These are phyloP conservation scores for Odobenus rosmarus DNA, from an alignment of 2,113 vertebrate genomes.

Conservation along the genomic window DNA sequence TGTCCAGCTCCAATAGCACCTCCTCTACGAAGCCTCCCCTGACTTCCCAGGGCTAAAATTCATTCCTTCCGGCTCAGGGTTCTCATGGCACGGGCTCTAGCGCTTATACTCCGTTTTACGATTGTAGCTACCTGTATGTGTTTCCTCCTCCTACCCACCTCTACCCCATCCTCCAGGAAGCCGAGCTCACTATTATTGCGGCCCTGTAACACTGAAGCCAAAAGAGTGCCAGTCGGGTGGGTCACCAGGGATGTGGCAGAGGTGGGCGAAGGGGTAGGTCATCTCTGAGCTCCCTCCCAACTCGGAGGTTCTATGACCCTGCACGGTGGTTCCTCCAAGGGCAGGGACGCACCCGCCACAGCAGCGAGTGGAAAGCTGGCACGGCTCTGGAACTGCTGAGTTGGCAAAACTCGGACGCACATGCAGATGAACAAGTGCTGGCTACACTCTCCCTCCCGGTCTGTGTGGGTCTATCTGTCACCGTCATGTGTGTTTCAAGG, in stretches of 20 bases:
- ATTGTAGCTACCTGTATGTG: neutral
- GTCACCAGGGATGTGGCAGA: neutral
- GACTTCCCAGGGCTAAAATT: neutral
- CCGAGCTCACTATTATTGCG: neutral
- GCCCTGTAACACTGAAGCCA: neutral
- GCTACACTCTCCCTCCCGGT: neutral
- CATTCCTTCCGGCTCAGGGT: neutral
- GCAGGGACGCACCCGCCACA: neutral
- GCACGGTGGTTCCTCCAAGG: neutral
- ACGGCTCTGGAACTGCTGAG: neutral
- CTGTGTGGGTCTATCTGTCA: neutral
- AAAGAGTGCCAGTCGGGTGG: neutral
- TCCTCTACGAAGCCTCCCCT: neutral
- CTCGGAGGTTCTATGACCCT: neutral
- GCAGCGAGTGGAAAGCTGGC: neutral
- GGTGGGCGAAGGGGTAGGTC: neutral
- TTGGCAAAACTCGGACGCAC: neutral
- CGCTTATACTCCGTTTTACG: neutral
- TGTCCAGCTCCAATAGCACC: neutral
- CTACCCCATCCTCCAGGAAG: neutral
- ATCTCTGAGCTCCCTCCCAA: neutral
- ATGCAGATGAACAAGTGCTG: neutral
- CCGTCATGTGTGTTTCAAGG: slow-evolving; percentile 5
- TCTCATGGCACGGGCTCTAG: neutral
- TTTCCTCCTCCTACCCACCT: neutral